phyloP scores from a whole-genome alignment of 2,113 vertebrate genomes.

The Leiothrix lutea region DNA sequence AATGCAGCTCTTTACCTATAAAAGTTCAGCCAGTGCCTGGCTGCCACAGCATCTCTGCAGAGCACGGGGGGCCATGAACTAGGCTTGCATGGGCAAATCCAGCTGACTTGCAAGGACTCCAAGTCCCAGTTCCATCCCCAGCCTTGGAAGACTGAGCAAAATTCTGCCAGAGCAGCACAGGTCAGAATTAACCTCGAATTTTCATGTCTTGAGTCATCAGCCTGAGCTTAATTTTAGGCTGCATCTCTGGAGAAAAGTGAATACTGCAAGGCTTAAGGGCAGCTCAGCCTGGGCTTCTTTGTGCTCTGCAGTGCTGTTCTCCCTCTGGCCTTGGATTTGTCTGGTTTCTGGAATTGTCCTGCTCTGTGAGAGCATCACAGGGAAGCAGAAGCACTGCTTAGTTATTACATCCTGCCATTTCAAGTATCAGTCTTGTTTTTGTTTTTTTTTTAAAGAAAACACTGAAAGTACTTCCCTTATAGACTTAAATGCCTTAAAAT shows the following conservation, averaged over 20 bases:
- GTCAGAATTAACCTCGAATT: not conserved
- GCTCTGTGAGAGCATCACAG: not conserved
- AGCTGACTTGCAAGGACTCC: not conserved
- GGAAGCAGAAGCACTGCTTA: not conserved
- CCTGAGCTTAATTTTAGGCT: not conserved
- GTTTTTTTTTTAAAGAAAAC: not conserved
- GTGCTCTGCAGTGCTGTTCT: not conserved
- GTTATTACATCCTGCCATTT: not conserved
- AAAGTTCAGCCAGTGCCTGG: not conserved
- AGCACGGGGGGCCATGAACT: not conserved
- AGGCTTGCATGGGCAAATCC: not conserved
- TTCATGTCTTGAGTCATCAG: not conserved
- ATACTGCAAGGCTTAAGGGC: not conserved
- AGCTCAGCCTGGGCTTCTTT: not conserved
- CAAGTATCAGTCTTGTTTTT: not conserved
- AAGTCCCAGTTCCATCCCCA: not conserved
- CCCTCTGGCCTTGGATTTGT: not conserved
- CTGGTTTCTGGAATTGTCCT: not conserved
- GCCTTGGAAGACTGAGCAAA: not conserved
- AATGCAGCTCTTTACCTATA: not conserved
- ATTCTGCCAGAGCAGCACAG: not conserved
- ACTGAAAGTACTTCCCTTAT: not conserved
- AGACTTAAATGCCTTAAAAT: not conserved
- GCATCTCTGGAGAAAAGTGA: not conserved
- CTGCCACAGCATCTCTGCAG: not conserved